These are phyloP conservation scores for Aspidiotus destructor DNA, from an alignment of 2,888 invertebrate species.

Conservation along the genomic window DNA sequence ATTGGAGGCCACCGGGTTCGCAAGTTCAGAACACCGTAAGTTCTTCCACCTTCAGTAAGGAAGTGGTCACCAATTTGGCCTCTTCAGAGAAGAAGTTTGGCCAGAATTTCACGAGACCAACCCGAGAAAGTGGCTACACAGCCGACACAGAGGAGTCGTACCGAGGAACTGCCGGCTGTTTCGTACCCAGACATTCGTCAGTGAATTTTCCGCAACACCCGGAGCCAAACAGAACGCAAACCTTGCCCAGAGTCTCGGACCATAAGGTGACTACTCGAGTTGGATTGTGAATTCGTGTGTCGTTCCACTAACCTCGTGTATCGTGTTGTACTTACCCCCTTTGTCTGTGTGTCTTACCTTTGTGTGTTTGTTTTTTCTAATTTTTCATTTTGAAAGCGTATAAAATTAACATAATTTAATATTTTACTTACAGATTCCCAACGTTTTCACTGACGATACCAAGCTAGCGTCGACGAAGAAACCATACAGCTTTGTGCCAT, in stretches of 20 bases:
- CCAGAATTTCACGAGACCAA: slow-evolving; percentile 7
- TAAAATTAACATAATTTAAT: too few relatives aligned
- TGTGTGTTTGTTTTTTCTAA: not conserved
- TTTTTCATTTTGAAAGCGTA: not conserved
- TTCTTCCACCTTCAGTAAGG: not conserved
- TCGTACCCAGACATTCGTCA: slow-evolving; percentile 28
- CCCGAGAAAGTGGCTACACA: slow-evolving; percentile 53
- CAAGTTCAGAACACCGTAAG: not conserved
- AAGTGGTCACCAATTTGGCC: slow-evolving; percentile 1
- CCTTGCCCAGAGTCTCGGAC: slow-evolving; percentile 21
- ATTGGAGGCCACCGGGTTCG: not conserved
- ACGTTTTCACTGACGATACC: slow-evolving; percentile 19
- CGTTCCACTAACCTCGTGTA: not conserved
- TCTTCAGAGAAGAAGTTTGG: slow-evolving; percentile 9
- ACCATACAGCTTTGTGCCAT: slow-evolving; percentile 39
- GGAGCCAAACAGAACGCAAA: slow-evolving; percentile 21
- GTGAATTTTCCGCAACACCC: slow-evolving; percentile 14
- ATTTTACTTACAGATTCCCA: slow-evolving; percentile 8
- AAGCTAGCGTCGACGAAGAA: not conserved
- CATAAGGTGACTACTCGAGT: slow-evolving; percentile 19
- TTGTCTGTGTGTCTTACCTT: not conserved
- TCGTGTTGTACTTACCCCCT: too few relatives aligned
- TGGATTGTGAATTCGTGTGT: not conserved
- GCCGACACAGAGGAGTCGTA: slow-evolving; percentile 57
- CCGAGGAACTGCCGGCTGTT: not conserved